Percentiles rank a stretch among this genome's conserved stretches.
Evolutionary conservation across 2,113 vertebrate genomes (phyloP).

Genomic region (Hemiprocne comata): DNA sequence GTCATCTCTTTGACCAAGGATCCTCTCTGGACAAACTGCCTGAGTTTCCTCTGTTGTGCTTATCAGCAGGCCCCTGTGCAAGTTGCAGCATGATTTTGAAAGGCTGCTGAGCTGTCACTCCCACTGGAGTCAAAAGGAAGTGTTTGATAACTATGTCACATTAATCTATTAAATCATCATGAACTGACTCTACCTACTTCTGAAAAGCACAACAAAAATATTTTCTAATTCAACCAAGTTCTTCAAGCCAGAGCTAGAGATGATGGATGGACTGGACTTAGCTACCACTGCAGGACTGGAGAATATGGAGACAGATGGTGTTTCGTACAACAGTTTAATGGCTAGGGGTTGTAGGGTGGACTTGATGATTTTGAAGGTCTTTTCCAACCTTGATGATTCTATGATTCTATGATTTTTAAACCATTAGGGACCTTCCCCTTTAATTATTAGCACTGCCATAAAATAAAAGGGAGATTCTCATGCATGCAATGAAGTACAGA

Average conservation of each 20-base stretch:
- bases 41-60: background rate
- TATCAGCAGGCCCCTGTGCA: background rate
- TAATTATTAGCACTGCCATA: background rate
- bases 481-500: background rate
- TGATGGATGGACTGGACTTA: background rate
- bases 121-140: background rate
- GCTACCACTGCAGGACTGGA: background rate
- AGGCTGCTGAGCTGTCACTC: background rate
- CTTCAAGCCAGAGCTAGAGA: background rate
- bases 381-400: no score
- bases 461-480: background rate
- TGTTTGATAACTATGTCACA: background rate
- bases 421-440: background rate
- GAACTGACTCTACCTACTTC: background rate
- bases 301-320: background rate
- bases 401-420: background rate
- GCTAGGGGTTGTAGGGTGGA: no score
- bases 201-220: background rate
- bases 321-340: no score
- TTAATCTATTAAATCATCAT: background rate
- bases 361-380: no score
- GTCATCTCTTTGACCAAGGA: background rate
- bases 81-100: background rate
- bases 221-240: background rate
- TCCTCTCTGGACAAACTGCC: background rate